Percentiles rank a stretch among this genome's conserved stretches.
Evolutionary conservation across 1,140 invertebrate genomes (phyloP).

Genomic region (Helicoverpa zea): DNA sequence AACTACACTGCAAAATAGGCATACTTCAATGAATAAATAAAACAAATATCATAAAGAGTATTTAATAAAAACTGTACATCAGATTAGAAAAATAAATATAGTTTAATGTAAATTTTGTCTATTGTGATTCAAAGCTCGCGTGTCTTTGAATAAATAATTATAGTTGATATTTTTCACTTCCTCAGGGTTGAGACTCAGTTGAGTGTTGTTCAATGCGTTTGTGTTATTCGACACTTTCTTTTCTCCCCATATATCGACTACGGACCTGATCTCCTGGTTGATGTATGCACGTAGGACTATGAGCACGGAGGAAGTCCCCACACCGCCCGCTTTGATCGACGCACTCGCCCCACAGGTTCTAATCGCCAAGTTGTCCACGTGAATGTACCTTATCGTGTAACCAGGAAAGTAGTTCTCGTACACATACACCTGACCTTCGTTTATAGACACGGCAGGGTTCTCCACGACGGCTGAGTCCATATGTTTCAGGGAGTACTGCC

Average conservation of each 20-base stretch:
- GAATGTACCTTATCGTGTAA: constrained; percentile 71
- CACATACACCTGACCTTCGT: constrained; percentile 75
- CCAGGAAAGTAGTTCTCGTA: constrained; percentile 78
- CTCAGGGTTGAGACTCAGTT: constrained; percentile 13
- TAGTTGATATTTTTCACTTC: constrained; percentile 62
- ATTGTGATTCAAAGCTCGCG: constrained; percentile 72
- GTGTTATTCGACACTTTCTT: background rate
- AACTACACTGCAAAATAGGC: background rate
- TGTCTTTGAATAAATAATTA: constrained; percentile 64
- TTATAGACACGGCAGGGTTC: constrained; percentile 70
- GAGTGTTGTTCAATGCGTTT: background rate
- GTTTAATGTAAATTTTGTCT: constrained; percentile 49
- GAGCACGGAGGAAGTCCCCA: constrained; percentile 65
- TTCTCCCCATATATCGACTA: constrained; percentile 77
- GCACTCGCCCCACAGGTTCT: constrained; percentile 74
- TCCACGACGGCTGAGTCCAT: constrained; percentile 76
- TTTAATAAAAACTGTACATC: constrained; percentile 16
- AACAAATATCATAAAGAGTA: background rate
- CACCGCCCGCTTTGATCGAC: constrained; percentile 66
- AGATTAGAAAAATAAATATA: constrained; percentile 2
- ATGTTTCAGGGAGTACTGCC: constrained; percentile 65
- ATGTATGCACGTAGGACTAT: constrained; percentile 70
- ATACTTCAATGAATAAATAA: background rate
- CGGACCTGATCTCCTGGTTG: constrained; percentile 75
- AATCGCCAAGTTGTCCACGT: constrained; percentile 77